Percentiles rank a stretch among this genome's conserved stretches.
Conservation (phyloP, 2,113 vertebrate genomes). For the Phyllostomus hastatus region DNA sequence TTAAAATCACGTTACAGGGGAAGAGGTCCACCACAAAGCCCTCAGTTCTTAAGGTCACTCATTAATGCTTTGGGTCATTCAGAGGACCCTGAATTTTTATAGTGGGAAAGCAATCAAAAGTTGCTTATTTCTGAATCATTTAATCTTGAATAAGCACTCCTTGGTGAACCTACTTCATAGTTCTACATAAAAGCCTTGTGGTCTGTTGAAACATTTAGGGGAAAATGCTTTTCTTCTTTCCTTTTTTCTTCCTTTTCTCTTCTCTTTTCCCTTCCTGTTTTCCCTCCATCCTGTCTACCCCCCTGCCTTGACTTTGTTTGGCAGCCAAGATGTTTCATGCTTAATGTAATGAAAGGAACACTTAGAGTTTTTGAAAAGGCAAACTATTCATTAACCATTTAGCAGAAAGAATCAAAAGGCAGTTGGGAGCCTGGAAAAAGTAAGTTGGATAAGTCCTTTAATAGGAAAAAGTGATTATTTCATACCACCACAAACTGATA, state of each 20-base stretch:
- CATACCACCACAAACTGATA: neutral
- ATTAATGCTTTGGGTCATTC: neutral
- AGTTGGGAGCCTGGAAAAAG: constrained; percentile 10
- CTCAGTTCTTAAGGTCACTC: neutral
- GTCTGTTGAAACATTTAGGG: neutral
- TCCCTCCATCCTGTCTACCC: neutral
- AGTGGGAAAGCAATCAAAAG: neutral
- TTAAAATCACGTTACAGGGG: neutral
- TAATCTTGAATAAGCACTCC: neutral
- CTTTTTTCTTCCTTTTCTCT: neutral
- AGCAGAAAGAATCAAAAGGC: constrained; percentile 27
- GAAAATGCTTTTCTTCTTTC: constrained; percentile 19
- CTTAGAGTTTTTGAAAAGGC: neutral
- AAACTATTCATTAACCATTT: constrained; percentile 43
- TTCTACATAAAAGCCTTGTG: neutral
- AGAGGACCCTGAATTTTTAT: neutral
- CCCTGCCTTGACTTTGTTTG: neutral
- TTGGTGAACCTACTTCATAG: neutral
- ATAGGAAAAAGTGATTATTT: constrained; percentile 41
- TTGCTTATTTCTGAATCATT: constrained; percentile 31
- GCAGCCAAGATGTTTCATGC: constrained; percentile 27
- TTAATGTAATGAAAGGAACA: neutral
- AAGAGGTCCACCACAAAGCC: neutral
- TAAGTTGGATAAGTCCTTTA: neutral
- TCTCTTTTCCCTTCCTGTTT: neutral